phyloP scores from a whole-genome alignment of 2,113 vertebrate species.

The Crotalus helleri region DNA sequence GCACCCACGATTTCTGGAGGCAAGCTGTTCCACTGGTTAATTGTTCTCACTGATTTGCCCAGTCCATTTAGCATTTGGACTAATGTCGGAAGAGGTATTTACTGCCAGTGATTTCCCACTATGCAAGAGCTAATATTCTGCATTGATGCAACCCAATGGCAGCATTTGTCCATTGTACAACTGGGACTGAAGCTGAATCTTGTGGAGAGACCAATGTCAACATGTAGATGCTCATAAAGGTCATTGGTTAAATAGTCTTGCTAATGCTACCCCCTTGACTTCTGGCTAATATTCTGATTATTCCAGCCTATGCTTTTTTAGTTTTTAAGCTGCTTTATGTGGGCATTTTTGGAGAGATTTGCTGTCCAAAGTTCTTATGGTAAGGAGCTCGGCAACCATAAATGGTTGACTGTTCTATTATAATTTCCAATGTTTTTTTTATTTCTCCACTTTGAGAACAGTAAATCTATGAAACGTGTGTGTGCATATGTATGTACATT shows the following conservation, averaged over 20 bases:
- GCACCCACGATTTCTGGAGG: too few species aligned
- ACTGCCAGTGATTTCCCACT: background rate
- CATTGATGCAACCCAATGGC: background rate
- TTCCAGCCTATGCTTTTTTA: background rate
- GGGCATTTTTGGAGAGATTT: background rate
- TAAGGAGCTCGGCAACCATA: background rate
- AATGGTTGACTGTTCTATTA: background rate
- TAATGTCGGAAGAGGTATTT: background rate
- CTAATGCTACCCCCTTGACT: background rate
- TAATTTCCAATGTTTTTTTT: background rate
- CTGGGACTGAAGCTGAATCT: background rate
- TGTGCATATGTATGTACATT: background rate
- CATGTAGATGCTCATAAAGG: background rate
- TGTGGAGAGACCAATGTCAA: background rate
- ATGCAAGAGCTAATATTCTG: background rate
- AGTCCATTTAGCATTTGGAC: background rate
- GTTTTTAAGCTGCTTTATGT: background rate
- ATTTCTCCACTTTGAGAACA: background rate
- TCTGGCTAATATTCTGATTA: background rate
- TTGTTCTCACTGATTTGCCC: background rate
- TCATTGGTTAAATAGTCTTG: background rate
- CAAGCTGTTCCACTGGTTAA: too few species aligned
- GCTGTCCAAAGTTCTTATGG: background rate
- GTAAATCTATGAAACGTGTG: background rate
- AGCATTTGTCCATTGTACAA: background rate